A percentile compares a stretch with the other conserved stretches of the same genome.
These are phyloP conservation scores for Dorcus parallelipipedus DNA, from an alignment of 2,888 invertebrate species.

Conservation along the genomic window DNA sequence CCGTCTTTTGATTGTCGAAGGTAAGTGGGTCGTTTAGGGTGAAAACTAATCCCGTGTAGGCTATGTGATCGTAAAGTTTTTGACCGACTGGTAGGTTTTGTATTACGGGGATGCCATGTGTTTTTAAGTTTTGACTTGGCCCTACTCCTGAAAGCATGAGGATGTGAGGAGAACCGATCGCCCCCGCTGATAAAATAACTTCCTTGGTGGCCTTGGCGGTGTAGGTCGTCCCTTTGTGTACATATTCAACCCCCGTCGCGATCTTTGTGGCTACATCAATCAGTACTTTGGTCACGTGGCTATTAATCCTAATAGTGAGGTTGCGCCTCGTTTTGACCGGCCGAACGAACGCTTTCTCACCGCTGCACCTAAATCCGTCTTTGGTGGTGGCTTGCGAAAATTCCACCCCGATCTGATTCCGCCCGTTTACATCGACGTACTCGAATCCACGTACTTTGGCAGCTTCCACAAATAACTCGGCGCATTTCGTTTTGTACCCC, in stretches of 20 bases:
- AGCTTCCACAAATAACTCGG: slow-evolving; percentile 57
- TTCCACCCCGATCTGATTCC: slow-evolving; percentile 45
- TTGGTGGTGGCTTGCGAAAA: slow-evolving; percentile 47
- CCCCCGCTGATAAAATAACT: slow-evolving; percentile 11
- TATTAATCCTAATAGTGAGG: slow-evolving; percentile 46
- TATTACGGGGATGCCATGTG: slow-evolving; percentile 54
- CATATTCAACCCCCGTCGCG: slow-evolving; percentile 36
- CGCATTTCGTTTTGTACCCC: slow-evolving; percentile 46
- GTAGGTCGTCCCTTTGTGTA: not conserved
- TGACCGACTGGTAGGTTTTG: slow-evolving; percentile 63
- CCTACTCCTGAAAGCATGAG: slow-evolving; percentile 77
- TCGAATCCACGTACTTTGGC: slow-evolving; percentile 54
- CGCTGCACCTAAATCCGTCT: slow-evolving; percentile 40
- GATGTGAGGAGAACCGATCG: slow-evolving; percentile 37
- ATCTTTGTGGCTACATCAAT: slow-evolving; percentile 14
- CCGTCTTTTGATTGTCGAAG: not conserved
- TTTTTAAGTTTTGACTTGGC: slow-evolving; percentile 56
- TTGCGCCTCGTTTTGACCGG: slow-evolving; percentile 43
- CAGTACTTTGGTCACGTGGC: slow-evolving; percentile 45
- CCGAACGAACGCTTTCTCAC: slow-evolving; percentile 46
- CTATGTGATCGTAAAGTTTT: slow-evolving; percentile 68
- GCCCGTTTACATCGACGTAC: slow-evolving; percentile 42
- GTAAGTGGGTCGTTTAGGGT: slow-evolving; percentile 43
- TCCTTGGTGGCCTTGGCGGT: slow-evolving; percentile 6
- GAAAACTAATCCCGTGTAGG: slow-evolving; percentile 62